Evolutionary conservation across 2,797 vertebrate genomes (phyloP), one percentile per base, ranked within the genome.

Genomic region (Takifugu rubripes): DNA sequence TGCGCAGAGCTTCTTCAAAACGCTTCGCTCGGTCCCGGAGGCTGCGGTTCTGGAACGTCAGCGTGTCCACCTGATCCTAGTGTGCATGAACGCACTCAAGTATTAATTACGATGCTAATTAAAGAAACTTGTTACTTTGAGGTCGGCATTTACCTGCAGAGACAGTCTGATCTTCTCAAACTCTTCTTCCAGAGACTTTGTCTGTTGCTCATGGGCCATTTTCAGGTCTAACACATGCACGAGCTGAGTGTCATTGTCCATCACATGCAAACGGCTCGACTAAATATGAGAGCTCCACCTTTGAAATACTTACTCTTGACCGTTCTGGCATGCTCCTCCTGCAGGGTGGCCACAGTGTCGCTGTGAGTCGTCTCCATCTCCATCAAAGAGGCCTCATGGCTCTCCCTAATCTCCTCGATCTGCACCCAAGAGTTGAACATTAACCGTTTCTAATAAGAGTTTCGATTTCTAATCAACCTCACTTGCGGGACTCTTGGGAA

Each of bases 31-130:
- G 90, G 77, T 96, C 95, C 78, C 94, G 88, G 70, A 99, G 90
- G 77, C 93, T 92, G 9, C 94, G 92, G 56, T 96, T 97, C 88
- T 99, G 97, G 88, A 98, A 98, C 16, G 94, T 97, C 76, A 99
- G 90, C 0, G 93, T 98, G 90, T 99, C 96, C 79, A 97, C 95
- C 84, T 99, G 94, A 87, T 99, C 96, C 95, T 98, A 66, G 29
- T 15, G 43, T 68, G 17, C 4, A 16, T 5, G 8, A 17, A 40
- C 12, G 48, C 1, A 1, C 64, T 10, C 48, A 7, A 3, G 44
- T 45, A n/a, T 11, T 2, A 36, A 36, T 11, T 2, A 40, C 36
- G 14, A 10, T 5, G 36, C 14, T 40, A 14, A 40, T 40, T 40
- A 40, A 40, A 46, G 44, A 24, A 4, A 25, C 1, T 2, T 0